Base-by-base conservation (phyloP, 37 sponge, comb jelly and placozoan genomes). In the Cliona cf. orientalis region DNA sequence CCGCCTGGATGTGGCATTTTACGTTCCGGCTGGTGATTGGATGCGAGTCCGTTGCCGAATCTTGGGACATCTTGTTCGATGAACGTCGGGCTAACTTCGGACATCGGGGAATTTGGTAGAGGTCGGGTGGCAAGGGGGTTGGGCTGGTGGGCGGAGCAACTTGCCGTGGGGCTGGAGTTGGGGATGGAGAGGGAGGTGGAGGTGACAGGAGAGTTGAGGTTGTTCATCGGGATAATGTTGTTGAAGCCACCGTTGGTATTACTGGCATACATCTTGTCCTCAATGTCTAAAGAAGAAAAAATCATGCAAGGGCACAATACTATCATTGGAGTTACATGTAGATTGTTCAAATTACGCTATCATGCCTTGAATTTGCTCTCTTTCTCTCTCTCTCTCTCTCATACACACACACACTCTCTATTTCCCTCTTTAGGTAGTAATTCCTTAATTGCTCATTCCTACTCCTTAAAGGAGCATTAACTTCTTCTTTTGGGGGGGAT, bases 1-100 rank as follows among this genome's bases (percentile, higher is more conserved):
- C 44, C 44, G 3, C 71, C 71, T 1, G 71, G 71, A 44, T 69
- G 71, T 23, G 71, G 71, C 71, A 69, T 42, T 28, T 69, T 69
- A 2, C 44, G 43, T 1, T 42, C 45, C 1, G 71, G 71, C 5
- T 21, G 22, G 23, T 26, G 23, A n/a, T 61, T 61, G 28, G 63
- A n/a, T 28, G 63, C 63, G 25, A 61, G 26, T 11, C 26, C 26
- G 28, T 61, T 61, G 23, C 63, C 63, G 26, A 61, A 61, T 6
- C 26, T 5, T 6, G 28, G 63, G 12, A n/a, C 5, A 6, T 61
- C 63, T 22, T 61, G 63, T 26, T 61, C 28, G 25, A 25, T 12
- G 63, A n/a, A n/a, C 5, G 63, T 61, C 25, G 22, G 28, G 26
- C 28, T n/a, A 28, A 28, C 7, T 1, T 66, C 53, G 37, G 29